These are phyloP conservation scores for Cisticola juncidis DNA, from an alignment of 2,113 vertebrate genomes.

Conservation along the genomic window DNA sequence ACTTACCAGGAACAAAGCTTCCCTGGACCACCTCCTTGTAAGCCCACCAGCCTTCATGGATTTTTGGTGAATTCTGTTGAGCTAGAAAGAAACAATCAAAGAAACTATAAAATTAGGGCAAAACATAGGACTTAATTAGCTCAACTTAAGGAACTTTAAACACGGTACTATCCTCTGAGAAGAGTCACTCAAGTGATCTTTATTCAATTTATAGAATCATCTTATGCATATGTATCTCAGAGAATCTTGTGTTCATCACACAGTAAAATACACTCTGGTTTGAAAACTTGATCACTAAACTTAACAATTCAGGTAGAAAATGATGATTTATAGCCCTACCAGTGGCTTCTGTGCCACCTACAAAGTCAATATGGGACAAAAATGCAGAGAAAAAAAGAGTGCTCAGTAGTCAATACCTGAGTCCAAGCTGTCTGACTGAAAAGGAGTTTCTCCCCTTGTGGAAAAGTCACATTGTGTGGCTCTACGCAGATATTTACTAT, in stretches of 20 bases:
- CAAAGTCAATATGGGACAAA: not conserved
- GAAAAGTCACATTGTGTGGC: no score
- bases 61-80: conserved; percentile 95
- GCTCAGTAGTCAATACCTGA: not conserved
- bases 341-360: not conserved
- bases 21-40: conserved; percentile 99
- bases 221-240: not conserved
- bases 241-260: not conserved
- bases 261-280: not conserved
- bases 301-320: not conserved
- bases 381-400: not conserved
- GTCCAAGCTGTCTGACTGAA: not conserved
- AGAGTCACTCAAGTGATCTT: not conserved
- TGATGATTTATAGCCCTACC: not conserved
- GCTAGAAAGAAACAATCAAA: conserved; percentile 77
- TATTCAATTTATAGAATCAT: not conserved
- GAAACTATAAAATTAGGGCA: not conserved
- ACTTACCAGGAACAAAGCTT: conserved; percentile 98
- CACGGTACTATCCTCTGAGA: not conserved
- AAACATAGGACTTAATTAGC: not conserved
- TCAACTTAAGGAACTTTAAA: not conserved
- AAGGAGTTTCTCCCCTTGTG: not conserved
- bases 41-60: conserved; percentile 99
- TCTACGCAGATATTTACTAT: no score
- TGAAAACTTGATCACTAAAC: not conserved